Percentiles rank a stretch among this genome's conserved stretches.
Evolutionary conservation across 2,113 vertebrate genomes (phyloP).

Genomic region (Noturus placidus): DNA sequence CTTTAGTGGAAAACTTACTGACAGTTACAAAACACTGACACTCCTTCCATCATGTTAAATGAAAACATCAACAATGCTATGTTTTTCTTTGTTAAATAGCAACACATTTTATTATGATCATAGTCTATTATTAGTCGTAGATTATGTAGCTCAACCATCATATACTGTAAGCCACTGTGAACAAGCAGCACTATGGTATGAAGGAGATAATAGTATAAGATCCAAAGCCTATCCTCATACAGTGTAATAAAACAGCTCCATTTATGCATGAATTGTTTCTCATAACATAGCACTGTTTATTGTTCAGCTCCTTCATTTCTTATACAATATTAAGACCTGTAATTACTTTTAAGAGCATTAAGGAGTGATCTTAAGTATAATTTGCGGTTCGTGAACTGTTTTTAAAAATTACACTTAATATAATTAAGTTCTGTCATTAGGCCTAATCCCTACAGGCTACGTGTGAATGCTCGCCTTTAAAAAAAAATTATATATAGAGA

Average conservation of each 20-base stretch:
- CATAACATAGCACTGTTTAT: slow-evolving; percentile 30
- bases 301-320: slow-evolving; percentile 55
- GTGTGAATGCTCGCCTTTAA: slow-evolving; percentile 68
- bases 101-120: no score
- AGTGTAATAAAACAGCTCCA: neutral
- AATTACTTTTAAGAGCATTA: slow-evolving; percentile 81
- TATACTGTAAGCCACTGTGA: neutral
- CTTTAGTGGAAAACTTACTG: neutral
- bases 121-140: neutral
- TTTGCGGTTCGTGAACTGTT: slow-evolving; percentile 83
- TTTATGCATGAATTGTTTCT: slow-evolving; percentile 40
- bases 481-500: slow-evolving; percentile 67
- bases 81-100: neutral
- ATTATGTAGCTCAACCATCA: neutral
- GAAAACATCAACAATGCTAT: neutral
- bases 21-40: neutral
- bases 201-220: neutral
- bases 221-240: neutral
- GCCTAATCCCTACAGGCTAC: slow-evolving; percentile 78
- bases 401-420: slow-evolving; percentile 83
- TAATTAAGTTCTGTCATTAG: slow-evolving; percentile 83
- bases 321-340: slow-evolving; percentile 71
- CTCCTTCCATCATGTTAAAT: neutral
- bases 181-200: neutral
- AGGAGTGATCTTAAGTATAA: slow-evolving; percentile 81